These are phyloP conservation scores for Lathamus discolor DNA, from an alignment of 2,113 vertebrate genomes.

Conservation along the genomic window DNA sequence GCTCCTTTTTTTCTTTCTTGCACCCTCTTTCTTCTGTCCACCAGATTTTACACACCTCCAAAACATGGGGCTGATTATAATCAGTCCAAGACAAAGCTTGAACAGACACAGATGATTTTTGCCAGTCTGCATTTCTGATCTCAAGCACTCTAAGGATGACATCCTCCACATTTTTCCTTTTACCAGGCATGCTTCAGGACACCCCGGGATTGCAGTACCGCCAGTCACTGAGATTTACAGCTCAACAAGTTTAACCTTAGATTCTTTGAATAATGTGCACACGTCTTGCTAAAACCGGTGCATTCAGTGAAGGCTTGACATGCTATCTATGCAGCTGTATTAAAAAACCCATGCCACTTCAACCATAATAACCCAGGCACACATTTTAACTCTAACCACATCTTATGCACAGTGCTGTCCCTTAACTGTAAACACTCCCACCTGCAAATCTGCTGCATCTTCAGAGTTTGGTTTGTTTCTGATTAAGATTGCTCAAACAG, in stretches of 20 bases:
- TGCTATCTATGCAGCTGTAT: constrained; percentile 11
- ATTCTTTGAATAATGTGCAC: background rate
- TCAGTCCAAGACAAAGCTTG: background rate
- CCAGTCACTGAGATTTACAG: background rate
- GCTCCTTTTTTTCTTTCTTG: background rate
- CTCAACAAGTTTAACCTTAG: constrained; percentile 33
- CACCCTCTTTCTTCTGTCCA: background rate
- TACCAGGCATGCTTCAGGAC: background rate
- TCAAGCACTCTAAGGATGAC: background rate
- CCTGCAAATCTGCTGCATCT: background rate
- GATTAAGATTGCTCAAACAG: background rate
- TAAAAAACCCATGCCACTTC: background rate
- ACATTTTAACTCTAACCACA: constrained; percentile 46
- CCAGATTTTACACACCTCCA: background rate
- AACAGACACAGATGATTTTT: background rate
- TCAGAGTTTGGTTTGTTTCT: constrained; percentile 13
- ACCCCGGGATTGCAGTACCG: background rate
- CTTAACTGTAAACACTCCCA: constrained; percentile 43
- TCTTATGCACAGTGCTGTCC: constrained; percentile 22
- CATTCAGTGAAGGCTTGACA: background rate
- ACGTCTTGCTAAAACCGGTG: background rate
- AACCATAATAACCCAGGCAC: background rate
- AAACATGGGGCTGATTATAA: background rate
- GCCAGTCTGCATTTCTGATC: background rate
- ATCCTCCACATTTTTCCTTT: background rate